Percentiles rank a stretch among this genome's conserved stretches.
phyloP scores from a whole-genome alignment of 2,797 vertebrate species.

The Intellagama lesueurii region DNA sequence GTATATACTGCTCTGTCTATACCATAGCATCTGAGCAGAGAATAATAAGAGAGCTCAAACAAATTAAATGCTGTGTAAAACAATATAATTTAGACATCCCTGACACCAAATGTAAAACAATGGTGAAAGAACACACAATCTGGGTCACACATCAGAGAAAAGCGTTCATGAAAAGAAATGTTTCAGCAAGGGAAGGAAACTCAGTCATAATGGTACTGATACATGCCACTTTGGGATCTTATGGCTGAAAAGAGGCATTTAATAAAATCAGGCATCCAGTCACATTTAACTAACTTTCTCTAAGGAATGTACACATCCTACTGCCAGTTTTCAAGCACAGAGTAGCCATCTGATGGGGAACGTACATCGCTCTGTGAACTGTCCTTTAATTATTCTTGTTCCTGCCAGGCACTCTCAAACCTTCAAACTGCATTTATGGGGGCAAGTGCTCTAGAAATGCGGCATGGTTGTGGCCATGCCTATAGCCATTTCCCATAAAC shows the following conservation, averaged over 20 bases:
- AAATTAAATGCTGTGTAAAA: background rate
- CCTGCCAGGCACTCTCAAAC: background rate
- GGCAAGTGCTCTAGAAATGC: background rate
- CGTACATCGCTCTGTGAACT: background rate
- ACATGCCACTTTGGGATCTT: background rate
- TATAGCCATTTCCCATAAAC: conserved; percentile 54
- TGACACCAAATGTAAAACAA: background rate
- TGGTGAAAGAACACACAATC: background rate
- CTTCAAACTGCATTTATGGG: background rate
- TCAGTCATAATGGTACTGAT: background rate
- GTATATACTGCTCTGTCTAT: too few species aligned
- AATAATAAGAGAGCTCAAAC: background rate
- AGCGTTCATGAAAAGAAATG: background rate
- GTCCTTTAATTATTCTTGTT: background rate
- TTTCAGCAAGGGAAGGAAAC: background rate
- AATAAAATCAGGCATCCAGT: background rate
- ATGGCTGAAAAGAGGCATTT: background rate
- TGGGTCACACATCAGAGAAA: background rate
- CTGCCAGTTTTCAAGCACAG: background rate
- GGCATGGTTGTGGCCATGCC: background rate
- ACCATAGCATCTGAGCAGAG: too few species aligned
- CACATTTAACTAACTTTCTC: background rate
- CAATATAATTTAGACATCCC: background rate
- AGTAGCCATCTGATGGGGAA: background rate
- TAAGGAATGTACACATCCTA: background rate